Evolutionary conservation across 2,113 vertebrate genomes (phyloP).

Genomic region (Alosa alosa): DNA sequence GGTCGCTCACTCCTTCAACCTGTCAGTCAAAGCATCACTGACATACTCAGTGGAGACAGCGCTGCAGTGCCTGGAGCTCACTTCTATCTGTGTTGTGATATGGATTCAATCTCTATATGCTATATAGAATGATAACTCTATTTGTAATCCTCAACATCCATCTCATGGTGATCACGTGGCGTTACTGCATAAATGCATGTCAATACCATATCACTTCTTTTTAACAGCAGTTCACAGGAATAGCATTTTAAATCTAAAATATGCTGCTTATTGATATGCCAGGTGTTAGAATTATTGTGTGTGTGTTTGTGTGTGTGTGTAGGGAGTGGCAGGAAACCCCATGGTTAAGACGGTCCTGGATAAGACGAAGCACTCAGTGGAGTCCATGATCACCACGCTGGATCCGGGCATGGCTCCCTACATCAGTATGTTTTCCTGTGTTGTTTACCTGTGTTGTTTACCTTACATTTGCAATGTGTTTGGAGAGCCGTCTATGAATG

Average conservation of each 20-base stretch:
- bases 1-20: neutral
- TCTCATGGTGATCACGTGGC: neutral
- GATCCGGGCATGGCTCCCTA: constrained; percentile 98
- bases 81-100: neutral
- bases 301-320: constrained; percentile 27
- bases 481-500: neutral
- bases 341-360: constrained; percentile 92
- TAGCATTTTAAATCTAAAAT: neutral
- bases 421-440: constrained; percentile 81
- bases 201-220: no score
- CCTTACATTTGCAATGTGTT: neutral
- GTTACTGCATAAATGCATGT: no score
- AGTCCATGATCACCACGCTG: constrained; percentile 96
- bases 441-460: no score
- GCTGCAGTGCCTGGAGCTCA: neutral
- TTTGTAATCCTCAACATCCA: neutral
- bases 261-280: neutral
- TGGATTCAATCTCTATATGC: no score
- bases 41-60: neutral
- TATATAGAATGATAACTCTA: no score
- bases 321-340: constrained; percentile 93
- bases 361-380: constrained; percentile 93
- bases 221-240: no score
- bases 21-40: neutral
- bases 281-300: neutral